Base-by-base conservation (phyloP, 2,888 invertebrate genomes). In the Meandrusa payeni region DNA sequence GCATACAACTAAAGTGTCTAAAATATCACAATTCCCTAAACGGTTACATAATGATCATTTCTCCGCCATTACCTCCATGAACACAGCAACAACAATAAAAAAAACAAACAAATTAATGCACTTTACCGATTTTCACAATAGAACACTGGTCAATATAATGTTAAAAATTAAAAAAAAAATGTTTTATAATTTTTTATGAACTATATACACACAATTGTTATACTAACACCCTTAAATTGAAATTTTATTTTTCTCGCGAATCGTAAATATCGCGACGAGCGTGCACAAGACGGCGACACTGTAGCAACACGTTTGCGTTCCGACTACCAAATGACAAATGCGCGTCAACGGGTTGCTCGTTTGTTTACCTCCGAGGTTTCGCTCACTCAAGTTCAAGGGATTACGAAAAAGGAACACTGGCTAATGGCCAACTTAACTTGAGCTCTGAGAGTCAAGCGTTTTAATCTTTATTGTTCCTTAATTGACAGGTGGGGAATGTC, bases 291-390 rank as follows among this genome's bases (percentile, higher is more conserved):
- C 60, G 62, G 61, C 51, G 51, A 62, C 71, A 62, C 69, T 68
- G 52, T 43, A 46, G 66, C 65, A 64, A 62, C 64, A 66, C 66
- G 72, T 61, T 69, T 64, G 67, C 75, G 68, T 73, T 71, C 72
- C 69, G 75, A 68, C 75, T 75, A 70, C 72, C 66, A 69, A 83
- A 78, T 85, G 85, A 85, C 85, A 86, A 86, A 86, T 81, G 83
- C 73, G 76, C 76, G 75, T 74, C 76, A 71, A 59, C 59, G 59
- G 61, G 66, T 73, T 75, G 62, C 53, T 46, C 55, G 54, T 76
- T 78, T 81, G 80, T 83, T 81, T 81, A 80, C 79, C 59, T 73
- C 64, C 51, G 51, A 50, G 50, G 51, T 54, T 57, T 56, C 48
- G 56, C 54, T 55, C 57, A 61, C 72, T 72, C 79, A 83, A 82